These are phyloP conservation scores for Heliocidaris erythrogramma DNA, from an alignment of 35 echinoderm and acorn worm genomes.

Conservation along the genomic window DNA sequence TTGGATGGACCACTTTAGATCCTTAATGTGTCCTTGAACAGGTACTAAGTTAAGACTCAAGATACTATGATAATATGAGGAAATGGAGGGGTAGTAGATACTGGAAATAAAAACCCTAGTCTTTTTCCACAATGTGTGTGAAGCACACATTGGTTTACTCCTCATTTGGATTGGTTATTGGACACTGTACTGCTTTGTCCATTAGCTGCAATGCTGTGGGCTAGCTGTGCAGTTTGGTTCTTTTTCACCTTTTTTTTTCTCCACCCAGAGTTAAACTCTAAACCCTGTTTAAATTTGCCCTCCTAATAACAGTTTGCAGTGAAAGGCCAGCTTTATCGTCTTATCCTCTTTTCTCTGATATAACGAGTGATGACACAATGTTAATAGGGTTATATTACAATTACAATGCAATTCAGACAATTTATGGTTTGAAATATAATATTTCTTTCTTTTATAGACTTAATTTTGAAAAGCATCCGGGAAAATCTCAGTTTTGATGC, in stretches of 20 bases:
- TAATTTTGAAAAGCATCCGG: not conserved
- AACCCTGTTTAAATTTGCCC: not conserved
- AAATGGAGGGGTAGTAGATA: not conserved
- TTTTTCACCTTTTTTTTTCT: not conserved
- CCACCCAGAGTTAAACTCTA: not conserved
- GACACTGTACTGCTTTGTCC: not conserved
- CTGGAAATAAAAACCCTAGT: not conserved
- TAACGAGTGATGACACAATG: no score
- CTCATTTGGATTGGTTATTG: not conserved
- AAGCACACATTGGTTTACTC: not conserved
- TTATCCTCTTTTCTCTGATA: not conserved
- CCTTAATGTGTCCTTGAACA: no score
- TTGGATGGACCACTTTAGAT: not conserved
- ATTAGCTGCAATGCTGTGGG: not conserved
- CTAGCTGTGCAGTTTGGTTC: not conserved
- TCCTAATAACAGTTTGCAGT: not conserved
- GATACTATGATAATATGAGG: not conserved
- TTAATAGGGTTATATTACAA: not conserved
- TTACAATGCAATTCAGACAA: not conserved
- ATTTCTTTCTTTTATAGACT: not conserved
- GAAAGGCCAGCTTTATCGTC: not conserved
- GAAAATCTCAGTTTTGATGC: not conserved
- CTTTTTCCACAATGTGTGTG: no score
- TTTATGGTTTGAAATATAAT: not conserved
- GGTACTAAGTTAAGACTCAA: not conserved